Evolutionary conservation across 2,888 invertebrate genomes (phyloP).

Genomic region (Cybosia mesomella): DNA sequence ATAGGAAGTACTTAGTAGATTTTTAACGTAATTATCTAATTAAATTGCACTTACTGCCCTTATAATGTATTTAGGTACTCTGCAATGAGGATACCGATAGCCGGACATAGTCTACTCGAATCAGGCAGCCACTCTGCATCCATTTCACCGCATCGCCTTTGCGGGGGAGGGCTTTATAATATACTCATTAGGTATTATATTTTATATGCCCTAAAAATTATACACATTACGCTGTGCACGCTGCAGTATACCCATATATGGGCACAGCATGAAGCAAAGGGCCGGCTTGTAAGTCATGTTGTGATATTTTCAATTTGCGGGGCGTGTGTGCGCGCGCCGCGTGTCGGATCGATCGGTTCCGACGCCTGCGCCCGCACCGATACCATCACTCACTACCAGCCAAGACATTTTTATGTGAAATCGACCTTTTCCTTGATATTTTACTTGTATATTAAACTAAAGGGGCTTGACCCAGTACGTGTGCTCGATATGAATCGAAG

Average conservation of each 20-base stretch:
- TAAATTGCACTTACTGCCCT: background rate
- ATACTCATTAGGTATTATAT: background rate
- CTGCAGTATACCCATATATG: background rate
- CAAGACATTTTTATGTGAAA: slow-evolving; percentile 35
- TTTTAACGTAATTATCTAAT: background rate
- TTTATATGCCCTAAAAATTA: background rate
- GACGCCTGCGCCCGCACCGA: slow-evolving; percentile 42
- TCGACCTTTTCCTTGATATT: slow-evolving; percentile 29
- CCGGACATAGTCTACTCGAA: background rate
- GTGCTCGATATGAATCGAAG: background rate
- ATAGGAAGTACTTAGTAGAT: background rate
- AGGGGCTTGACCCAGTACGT: background rate
- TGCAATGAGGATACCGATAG: background rate
- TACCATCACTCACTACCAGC: slow-evolving; percentile 24
- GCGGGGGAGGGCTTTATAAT: background rate
- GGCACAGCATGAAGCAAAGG: background rate
- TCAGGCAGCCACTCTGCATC: too few relatives aligned
- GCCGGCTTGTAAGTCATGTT: background rate
- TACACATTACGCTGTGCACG: background rate
- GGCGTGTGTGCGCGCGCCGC: slow-evolving; percentile 40
- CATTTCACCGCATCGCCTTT: too few relatives aligned
- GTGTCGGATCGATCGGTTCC: slow-evolving; percentile 61
- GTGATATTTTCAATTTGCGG: slow-evolving; percentile 59
- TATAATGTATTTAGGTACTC: background rate
- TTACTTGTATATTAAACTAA: background rate